phyloP scores from a whole-genome alignment of 2,113 vertebrate genomes.

The Laticauda colubrina region DNA sequence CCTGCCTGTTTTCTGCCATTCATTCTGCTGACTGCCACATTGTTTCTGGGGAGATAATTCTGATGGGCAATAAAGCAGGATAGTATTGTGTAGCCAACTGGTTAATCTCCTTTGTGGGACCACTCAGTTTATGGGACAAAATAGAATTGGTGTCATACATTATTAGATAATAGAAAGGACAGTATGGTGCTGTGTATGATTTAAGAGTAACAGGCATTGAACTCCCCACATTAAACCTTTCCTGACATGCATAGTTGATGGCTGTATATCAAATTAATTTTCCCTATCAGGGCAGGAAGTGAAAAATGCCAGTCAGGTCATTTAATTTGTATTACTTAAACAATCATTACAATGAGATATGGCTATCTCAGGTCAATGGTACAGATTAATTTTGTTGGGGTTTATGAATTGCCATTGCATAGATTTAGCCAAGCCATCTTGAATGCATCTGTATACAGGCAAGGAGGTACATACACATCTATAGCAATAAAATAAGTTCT shows the following conservation, averaged over 20 bases:
- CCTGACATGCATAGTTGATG: slow-evolving; percentile 16
- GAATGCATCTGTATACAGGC: background rate
- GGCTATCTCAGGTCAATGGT: background rate
- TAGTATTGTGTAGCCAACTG: slow-evolving; percentile 10
- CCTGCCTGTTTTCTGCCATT: background rate
- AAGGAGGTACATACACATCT: background rate
- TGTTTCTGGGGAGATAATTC: background rate
- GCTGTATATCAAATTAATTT: slow-evolving; percentile 16
- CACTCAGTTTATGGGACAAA: slow-evolving; percentile 6
- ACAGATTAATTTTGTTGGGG: background rate
- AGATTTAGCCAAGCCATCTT: background rate
- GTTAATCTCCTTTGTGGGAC: slow-evolving; percentile 10
- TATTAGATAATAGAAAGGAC: slow-evolving; percentile 11
- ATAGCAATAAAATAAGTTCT: background rate
- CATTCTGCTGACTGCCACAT: background rate
- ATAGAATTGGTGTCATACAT: slow-evolving; percentile 3
- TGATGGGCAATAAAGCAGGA: background rate
- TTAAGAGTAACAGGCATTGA: background rate
- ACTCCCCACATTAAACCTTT: background rate
- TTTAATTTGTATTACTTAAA: slow-evolving; percentile 14
- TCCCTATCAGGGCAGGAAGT: slow-evolving; percentile 3
- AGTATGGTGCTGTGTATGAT: background rate
- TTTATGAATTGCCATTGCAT: background rate
- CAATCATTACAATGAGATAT: slow-evolving; percentile 4
- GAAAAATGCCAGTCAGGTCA: background rate